A percentile compares a stretch with the other conserved stretches of the same genome.
phyloP scores from a whole-genome alignment of 2,113 vertebrate genomes.

The Accipiter virgatus region DNA sequence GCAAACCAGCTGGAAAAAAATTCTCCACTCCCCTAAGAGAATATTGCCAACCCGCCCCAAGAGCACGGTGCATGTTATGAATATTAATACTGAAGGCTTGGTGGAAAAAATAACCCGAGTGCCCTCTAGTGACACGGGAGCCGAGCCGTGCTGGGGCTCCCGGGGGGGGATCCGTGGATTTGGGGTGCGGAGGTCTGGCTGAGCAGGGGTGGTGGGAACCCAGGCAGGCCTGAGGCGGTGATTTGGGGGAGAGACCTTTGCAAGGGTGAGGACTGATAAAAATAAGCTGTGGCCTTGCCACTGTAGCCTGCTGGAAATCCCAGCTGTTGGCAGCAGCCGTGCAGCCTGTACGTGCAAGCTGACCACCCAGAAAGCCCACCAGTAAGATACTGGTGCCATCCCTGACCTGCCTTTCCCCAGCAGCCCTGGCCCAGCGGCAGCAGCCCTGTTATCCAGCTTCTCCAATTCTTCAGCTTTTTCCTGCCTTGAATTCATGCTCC shows the following conservation, averaged over 20 bases:
- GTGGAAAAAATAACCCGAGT: constrained; percentile 35
- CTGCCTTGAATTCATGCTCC: neutral
- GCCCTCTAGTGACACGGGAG: constrained; percentile 52
- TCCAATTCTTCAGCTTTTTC: neutral
- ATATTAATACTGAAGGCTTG: neutral
- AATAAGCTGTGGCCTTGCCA: neutral
- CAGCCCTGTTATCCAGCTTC: neutral
- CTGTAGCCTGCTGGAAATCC: neutral
- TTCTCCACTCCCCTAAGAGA: neutral
- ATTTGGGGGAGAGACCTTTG: neutral
- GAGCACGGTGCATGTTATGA: neutral
- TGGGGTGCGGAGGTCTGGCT: rapidly evolving
- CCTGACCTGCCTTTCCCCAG: neutral
- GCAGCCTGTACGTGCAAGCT: neutral
- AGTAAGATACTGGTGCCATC: rapidly evolving
- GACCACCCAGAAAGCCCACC: neutral
- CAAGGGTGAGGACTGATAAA: neutral
- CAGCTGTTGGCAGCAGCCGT: rapidly evolving
- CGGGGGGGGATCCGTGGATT: rapidly evolving
- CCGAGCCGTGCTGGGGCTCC: neutral
- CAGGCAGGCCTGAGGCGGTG: neutral
- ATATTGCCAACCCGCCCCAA: neutral
- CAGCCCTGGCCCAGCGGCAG: neutral
- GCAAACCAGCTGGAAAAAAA: neutral
- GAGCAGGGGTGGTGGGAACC: neutral